Percentiles rank a stretch among this genome's conserved stretches.
phyloP scores from a whole-genome alignment of 2,797 vertebrate species.

The Discoglossus pictus region DNA sequence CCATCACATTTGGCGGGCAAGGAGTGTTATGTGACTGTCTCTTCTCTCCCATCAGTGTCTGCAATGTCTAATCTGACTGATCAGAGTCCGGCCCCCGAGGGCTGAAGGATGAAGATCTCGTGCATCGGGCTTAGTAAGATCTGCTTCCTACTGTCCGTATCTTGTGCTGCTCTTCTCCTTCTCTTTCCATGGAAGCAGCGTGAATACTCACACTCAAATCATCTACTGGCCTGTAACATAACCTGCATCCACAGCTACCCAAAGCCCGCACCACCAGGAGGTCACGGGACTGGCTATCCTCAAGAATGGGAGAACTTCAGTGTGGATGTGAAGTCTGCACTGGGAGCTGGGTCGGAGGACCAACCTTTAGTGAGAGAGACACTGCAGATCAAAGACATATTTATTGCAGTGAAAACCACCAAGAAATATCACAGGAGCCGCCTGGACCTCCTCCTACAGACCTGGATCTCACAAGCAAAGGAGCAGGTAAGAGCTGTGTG shows the following conservation, averaged over 20 bases:
- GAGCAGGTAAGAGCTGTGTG: constrained; percentile 75
- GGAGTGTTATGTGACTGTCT: constrained; percentile 24
- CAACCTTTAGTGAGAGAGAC: constrained; percentile 52
- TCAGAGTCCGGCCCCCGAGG: constrained; percentile 46
- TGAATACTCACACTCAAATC: constrained; percentile 62
- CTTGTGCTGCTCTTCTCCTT: constrained; percentile 78
- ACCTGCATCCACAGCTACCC: neutral
- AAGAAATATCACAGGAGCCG: constrained; percentile 87
- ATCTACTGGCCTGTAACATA: constrained; percentile 2
- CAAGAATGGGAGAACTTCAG: constrained; percentile 5
- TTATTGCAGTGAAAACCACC: constrained; percentile 94
- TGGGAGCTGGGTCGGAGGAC: neutral
- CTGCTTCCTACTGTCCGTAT: constrained; percentile 83
- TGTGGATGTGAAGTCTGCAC: neutral
- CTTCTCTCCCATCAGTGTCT: neutral
- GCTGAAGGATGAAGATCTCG: constrained; percentile 81
- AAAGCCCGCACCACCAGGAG: neutral
- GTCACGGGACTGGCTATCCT: neutral
- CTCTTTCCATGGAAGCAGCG: constrained; percentile 64
- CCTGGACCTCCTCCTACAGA: constrained; percentile 85
- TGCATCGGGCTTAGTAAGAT: constrained; percentile 73
- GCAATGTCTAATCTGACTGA: constrained; percentile 28
- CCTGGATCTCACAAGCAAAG: constrained; percentile 87
- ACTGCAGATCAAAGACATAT: constrained; percentile 82
- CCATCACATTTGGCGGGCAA: too few species aligned